Conservation (phyloP, 2,113 vertebrate species). For the Tychaedon coryphoeus region DNA sequence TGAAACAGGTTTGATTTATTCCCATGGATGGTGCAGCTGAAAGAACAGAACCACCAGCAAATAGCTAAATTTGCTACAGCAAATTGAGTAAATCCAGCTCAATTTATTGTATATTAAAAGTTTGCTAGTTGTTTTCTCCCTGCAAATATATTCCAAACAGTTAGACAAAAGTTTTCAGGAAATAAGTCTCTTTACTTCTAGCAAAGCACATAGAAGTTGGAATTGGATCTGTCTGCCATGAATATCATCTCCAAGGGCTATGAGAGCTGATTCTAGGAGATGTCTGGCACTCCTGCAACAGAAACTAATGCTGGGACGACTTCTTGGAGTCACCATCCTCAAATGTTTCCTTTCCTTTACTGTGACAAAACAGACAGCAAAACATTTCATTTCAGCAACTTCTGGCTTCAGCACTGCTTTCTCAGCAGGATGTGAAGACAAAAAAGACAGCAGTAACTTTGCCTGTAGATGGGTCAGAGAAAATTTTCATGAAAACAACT, state of each 20-base stretch:
- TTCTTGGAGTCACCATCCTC: not conserved
- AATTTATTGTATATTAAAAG: not conserved
- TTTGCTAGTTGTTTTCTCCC: not conserved
- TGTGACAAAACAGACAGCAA: constrained; percentile 8
- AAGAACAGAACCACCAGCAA: not conserved
- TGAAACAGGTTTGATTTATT: not conserved
- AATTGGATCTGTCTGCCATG: not conserved
- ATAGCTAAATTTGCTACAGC: not conserved
- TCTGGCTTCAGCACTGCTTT: constrained; percentile 16
- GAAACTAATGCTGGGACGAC: not conserved
- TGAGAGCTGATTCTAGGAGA: not conserved
- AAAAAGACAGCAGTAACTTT: constrained; percentile 24
- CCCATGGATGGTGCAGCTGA: not conserved
- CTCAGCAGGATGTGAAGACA: constrained; percentile 37
- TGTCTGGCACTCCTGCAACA: not conserved
- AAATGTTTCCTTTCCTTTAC: not conserved
- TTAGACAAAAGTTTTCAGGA: not conserved
- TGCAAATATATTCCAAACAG: not conserved
- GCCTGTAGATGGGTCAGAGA: constrained; percentile 8
- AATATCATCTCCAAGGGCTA: not conserved
- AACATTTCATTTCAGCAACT: not conserved
- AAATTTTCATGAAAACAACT: constrained; percentile 1
- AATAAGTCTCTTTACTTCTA: not conserved
- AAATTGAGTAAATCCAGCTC: not conserved
- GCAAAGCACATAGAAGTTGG: not conserved